phyloP scores from a whole-genome alignment of 1,140 invertebrate genomes.

The Drosophila ironensis region DNA sequence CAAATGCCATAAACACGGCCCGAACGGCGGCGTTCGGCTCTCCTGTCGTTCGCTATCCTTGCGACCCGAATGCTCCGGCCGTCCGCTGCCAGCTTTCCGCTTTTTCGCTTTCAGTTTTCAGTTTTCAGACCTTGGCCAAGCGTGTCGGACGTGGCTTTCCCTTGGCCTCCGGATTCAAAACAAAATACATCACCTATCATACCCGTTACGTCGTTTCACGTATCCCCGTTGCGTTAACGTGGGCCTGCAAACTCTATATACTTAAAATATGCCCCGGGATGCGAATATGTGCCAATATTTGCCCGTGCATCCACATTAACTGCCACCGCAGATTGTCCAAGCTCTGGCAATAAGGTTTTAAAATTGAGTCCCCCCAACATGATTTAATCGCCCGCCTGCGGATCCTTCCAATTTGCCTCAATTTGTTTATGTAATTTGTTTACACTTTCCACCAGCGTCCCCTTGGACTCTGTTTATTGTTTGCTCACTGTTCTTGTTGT shows the following conservation, averaged over 20 bases:
- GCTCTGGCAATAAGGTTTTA: conserved; percentile 18
- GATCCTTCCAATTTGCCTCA: conserved; percentile 26
- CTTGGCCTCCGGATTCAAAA: conserved; percentile 11
- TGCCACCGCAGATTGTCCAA: conserved; percentile 23
- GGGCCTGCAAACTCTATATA: too few species aligned
- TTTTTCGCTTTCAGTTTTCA: conserved; percentile 67
- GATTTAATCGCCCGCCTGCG: conserved; percentile 27
- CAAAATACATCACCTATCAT: neutral
- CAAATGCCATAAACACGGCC: conserved; percentile 20
- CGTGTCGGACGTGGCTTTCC: conserved; percentile 63
- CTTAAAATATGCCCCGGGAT: conserved; percentile 6
- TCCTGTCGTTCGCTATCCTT: conserved; percentile 19
- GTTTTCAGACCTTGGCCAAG: conserved; percentile 77
- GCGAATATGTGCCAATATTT: conserved; percentile 62
- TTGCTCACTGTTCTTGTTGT: conserved; percentile 24
- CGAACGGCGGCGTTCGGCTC: conserved; percentile 20
- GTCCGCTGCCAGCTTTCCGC: conserved; percentile 15
- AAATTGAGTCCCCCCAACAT: conserved; percentile 27
- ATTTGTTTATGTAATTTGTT: conserved; percentile 79
- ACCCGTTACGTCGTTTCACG: conserved; percentile 53
- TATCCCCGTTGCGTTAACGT: conserved; percentile 22
- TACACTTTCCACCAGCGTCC: conserved; percentile 40
- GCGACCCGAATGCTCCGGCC: conserved; percentile 45
- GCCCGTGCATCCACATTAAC: conserved; percentile 49
- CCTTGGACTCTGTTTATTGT: conserved; percentile 34